Evolutionary conservation across 2,797 vertebrate species (phyloP), one percentile per base, ranked within the genome.

Genomic region (Diceros bicornis): DNA sequence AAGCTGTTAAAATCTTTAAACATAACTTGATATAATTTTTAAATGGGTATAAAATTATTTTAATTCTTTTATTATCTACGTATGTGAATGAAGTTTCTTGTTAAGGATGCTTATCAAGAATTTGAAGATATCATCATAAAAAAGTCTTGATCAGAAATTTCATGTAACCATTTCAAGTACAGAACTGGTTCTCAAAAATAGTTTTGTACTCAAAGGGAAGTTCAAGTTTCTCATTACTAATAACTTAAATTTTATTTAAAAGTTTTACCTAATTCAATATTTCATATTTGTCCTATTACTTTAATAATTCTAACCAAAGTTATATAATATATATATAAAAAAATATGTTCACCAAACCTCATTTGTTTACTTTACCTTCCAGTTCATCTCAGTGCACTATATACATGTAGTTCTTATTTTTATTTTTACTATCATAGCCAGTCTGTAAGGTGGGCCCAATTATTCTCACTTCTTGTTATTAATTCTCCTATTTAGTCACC

Each of bases 31-130:
- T 69, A 78, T 92, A 78, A 83, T 55, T 87, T 94, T 87, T 93
- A 94, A 95, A 81, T 83, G 50, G 32, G 61, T 72, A 87, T 59
- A 95, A 89, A 92, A 83, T 68, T 10, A 81, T 96, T 89, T 95
- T 93, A 55, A 88, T 96, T 82, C 59, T 89, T 91, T 94, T 84
- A 86, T 89, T 96, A 91, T 84, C 91, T 94, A 94, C 59, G 89
- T 89, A 25, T 32, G n/a, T 50, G 34, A 90, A 88, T 68, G 21
- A 90, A 91, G 57, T 44, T 94, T 91, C 95, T 95, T n/a, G 11
- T 88, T 82, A 78, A 82, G 91, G 81, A 90, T 77, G 13, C 78
- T 96, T 92, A 86, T 88, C 47, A 96, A 89, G 82, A 93, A 71
- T 93, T 81, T 84, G 68, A 94, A 97, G 41, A 81, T 34, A 77